These are phyloP conservation scores for Sinotaia quadrata DNA, from an alignment of 2,888 invertebrate species.

Conservation along the genomic window DNA sequence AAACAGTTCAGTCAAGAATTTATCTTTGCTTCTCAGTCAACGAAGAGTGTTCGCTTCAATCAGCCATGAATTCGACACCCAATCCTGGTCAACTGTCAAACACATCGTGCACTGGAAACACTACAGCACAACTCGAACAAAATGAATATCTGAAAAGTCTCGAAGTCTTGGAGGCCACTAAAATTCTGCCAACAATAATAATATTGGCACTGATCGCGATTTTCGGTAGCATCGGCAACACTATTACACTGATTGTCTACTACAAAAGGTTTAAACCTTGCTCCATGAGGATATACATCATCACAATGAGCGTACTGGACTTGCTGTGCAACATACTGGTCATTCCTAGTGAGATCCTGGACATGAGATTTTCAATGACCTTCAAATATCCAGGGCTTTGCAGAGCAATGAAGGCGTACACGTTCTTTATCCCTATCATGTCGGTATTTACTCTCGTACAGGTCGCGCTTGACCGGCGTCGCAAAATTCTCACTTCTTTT, in stretches of 20 bases:
- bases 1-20: too few relatives aligned
- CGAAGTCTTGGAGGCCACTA: constrained; percentile 44
- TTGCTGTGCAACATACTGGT: constrained; percentile 49
- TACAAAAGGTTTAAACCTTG: constrained; percentile 49
- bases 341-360: constrained; percentile 54
- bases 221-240: constrained; percentile 53
- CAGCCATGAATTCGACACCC: too few relatives aligned
- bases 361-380: constrained; percentile 52
- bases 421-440: constrained; percentile 47
- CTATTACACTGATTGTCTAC: constrained; percentile 51
- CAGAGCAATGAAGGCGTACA: constrained; percentile 45
- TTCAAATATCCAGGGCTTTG: constrained; percentile 53
- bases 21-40: too few relatives aligned
- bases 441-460: constrained; percentile 55
- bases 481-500: too few relatives aligned
- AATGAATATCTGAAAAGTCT: too few relatives aligned
- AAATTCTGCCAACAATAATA: constrained; percentile 52
- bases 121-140: too few relatives aligned
- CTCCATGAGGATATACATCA: constrained; percentile 52
- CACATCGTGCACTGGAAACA: too few relatives aligned
- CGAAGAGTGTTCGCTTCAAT: too few relatives aligned
- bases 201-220: constrained; percentile 49
- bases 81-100: too few relatives aligned
- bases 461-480: constrained; percentile 53
- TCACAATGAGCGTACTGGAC: constrained; percentile 53